Conservation (phyloP, 2,888 invertebrate genomes). For the Operophtera brumata region DNA sequence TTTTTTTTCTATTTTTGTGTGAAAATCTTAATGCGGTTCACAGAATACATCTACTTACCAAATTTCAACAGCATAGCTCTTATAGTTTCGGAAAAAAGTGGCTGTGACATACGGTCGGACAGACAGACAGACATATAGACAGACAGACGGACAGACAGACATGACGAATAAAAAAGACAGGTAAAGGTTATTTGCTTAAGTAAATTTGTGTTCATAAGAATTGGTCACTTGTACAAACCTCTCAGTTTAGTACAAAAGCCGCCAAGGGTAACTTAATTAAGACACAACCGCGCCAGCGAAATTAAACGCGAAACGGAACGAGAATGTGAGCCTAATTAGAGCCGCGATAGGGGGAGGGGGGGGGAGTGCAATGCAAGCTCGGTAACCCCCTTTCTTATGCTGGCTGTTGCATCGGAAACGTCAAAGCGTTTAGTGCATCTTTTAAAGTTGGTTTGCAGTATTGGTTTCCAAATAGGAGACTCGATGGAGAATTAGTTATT, state of each 20-base stretch:
- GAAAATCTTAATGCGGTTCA: no score
- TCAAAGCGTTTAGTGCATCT: background rate
- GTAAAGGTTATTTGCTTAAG: no score
- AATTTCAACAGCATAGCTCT: no score
- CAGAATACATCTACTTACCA: no score
- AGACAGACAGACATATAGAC: no score
- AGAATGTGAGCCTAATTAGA: constrained; percentile 83
- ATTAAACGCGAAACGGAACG: constrained; percentile 82
- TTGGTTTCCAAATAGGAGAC: background rate
- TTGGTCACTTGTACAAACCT: constrained; percentile 58
- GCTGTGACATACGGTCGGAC: no score
- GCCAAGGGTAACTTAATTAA: constrained; percentile 81
- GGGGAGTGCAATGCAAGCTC: constrained; percentile 15
- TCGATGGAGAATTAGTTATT: no score
- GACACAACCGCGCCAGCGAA: constrained; percentile 79
- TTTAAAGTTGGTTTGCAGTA: background rate
- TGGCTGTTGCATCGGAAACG: constrained; percentile 11
- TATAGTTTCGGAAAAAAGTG: no score
- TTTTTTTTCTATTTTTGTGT: no score
- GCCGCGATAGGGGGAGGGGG: constrained; percentile 58
- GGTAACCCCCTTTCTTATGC: background rate
- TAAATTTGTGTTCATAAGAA: constrained; percentile 4
- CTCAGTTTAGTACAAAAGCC: constrained; percentile 48
- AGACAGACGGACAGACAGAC: no score
- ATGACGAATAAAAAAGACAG: no score